Conservation (phyloP, 2,888 invertebrate species). For the Clistopyga incitator region DNA sequence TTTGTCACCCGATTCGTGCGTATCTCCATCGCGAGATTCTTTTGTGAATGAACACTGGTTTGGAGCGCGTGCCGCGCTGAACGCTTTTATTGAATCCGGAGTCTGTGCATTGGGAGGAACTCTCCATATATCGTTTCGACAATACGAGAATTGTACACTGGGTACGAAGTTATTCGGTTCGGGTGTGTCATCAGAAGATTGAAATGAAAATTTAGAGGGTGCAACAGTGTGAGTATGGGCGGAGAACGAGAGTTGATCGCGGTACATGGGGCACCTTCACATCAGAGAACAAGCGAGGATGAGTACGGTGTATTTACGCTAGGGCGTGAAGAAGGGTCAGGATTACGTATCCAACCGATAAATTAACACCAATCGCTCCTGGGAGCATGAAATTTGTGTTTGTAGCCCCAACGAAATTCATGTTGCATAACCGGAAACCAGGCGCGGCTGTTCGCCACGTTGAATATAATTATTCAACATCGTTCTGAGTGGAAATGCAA, state of each 20-base stretch:
- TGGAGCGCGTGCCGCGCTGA: background rate
- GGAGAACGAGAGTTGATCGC: slow-evolving; percentile 20
- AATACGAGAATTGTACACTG: slow-evolving; percentile 10
- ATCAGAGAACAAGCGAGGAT: slow-evolving; percentile 26
- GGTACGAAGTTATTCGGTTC: slow-evolving; percentile 26
- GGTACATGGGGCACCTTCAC: slow-evolving; percentile 6
- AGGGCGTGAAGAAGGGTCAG: slow-evolving; percentile 63
- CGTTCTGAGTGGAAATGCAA: slow-evolving; percentile 70
- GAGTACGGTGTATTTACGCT: slow-evolving; percentile 26
- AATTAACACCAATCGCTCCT: slow-evolving; percentile 72
- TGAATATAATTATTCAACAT: slow-evolving; percentile 73
- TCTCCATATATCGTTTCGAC: background rate
- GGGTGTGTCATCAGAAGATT: slow-evolving; percentile 2
- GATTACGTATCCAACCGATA: slow-evolving; percentile 66
- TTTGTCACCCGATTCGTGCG: slow-evolving; percentile 36
- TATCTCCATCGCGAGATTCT: slow-evolving; percentile 22
- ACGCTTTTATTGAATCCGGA: slow-evolving; percentile 52
- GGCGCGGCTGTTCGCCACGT: slow-evolving; percentile 60
- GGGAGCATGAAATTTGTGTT: slow-evolving; percentile 72
- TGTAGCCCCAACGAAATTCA: slow-evolving; percentile 66
- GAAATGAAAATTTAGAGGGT: slow-evolving; percentile 45
- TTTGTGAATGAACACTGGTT: slow-evolving; percentile 12
- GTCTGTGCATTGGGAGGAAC: background rate
- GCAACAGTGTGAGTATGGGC: slow-evolving; percentile 8
- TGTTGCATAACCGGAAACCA: slow-evolving; percentile 34